Evolutionary conservation across 2,888 invertebrate genomes (phyloP), one percentile per base, ranked within the genome.

Genomic region (Graphium colonna): DNA sequence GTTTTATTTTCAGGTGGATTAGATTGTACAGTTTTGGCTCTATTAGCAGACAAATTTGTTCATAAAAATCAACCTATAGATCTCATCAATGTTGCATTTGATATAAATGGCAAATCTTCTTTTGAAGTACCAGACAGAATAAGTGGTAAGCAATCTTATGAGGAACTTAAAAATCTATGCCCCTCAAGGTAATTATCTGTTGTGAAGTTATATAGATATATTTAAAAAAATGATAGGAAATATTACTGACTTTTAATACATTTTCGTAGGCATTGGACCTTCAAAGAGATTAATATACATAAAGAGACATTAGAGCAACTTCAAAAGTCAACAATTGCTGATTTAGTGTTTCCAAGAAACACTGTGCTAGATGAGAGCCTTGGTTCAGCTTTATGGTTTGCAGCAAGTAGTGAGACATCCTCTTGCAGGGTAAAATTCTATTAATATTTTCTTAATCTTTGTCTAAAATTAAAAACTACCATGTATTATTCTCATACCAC

Each of bases 311-410:
- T 97, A 41, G 76, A 91, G 57, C 64, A 79, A 45, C 78, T 83
- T 64, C 91, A 95, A 63, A 73, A 82, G 1, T 69, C 77, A 1
- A 84, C 79, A 57, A 95, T 97, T 61, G 91, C 92, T 31, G 92
- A 96, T 78, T 91, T 98, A 56, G 93, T 98, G 41, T 93, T 94
- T 79, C 99, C 99, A 0, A 90, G 95, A 50, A 91, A 92, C 62
- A 96, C 97, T 1, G 93, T 99, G 55, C 82, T 99, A 44, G 99
- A 99, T 87, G 99, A 99, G 79, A 98, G 97, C 71, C 91, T 99
- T 47, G 99, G 98, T 0, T 96, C 95, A 75, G 98, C 96, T n/a
- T 87, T 96, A 42, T 99, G 98, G 98, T 99, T 99, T 91, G 98
- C 98, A 17, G 94, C 97, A 43, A 90, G 94, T 67, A 97, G 13